These are phyloP conservation scores for Babylonia areolata DNA, from an alignment of 1,140 invertebrate species.

Conservation along the genomic window DNA sequence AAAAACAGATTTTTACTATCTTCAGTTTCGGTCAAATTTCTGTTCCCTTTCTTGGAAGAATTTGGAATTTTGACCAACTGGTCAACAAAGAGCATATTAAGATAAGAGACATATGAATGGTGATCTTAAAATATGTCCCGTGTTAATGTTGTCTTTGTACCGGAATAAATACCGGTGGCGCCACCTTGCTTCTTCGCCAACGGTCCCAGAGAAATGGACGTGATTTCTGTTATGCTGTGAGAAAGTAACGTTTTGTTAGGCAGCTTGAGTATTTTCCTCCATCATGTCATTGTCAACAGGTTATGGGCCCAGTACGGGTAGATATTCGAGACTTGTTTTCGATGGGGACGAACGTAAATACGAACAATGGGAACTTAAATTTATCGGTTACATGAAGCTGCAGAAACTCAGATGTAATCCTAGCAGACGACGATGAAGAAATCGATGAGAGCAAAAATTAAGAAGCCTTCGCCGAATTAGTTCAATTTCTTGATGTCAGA, in stretches of 20 bases:
- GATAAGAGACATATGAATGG: too few relatives aligned
- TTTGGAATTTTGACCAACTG: too few relatives aligned
- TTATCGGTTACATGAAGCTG: slow-evolving; percentile 43
- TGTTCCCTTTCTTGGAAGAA: too few relatives aligned
- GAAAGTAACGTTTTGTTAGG: neutral
- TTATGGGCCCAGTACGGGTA: neutral
- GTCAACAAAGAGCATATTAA: too few relatives aligned
- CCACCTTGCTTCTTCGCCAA: neutral
- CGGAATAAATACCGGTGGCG: neutral
- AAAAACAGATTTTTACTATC: too few relatives aligned
- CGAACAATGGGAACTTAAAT: slow-evolving; percentile 51
- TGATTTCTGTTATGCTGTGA: neutral
- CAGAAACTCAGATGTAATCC: slow-evolving; percentile 38
- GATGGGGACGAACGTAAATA: slow-evolving; percentile 51
- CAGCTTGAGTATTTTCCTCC: neutral
- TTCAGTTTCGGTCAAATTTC: too few relatives aligned
- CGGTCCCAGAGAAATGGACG: too few relatives aligned
- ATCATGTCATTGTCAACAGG: neutral
- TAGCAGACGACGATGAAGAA: neutral
- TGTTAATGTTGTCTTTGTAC: too few relatives aligned
- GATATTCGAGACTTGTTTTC: slow-evolving; percentile 37
- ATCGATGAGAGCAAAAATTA: slow-evolving; percentile 40
- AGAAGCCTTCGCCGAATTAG: slow-evolving; percentile 43
- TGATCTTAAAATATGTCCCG: neutral
- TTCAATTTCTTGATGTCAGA: slow-evolving; percentile 43